Evolutionary conservation across 2,797 vertebrate genomes (phyloP).

Genomic region (Fundulus diaphanus): DNA sequence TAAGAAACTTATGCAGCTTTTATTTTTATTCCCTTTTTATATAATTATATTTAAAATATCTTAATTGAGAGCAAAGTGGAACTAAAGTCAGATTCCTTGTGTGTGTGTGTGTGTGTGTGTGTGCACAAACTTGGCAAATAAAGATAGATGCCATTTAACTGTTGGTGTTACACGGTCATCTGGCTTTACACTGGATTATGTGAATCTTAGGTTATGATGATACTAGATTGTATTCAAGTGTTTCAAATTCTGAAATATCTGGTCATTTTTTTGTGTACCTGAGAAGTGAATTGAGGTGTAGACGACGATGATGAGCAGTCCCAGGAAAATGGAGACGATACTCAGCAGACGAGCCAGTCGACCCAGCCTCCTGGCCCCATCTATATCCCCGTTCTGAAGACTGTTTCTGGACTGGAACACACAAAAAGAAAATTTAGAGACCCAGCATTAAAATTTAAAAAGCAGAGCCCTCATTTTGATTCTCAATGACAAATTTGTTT

Average conservation of each 20-base stretch:
- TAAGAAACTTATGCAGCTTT: too few relatives aligned
- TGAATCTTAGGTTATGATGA: background rate
- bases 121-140: too few relatives aligned
- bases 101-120: too few relatives aligned
- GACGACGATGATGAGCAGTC: conserved; percentile 87
- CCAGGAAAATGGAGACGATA: conserved; percentile 90
- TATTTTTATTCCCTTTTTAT: too few relatives aligned
- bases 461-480: background rate
- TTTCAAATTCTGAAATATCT: background rate
- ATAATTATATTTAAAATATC: too few relatives aligned
- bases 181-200: background rate
- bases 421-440: conserved; percentile 28
- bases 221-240: background rate
- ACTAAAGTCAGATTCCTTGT: too few relatives aligned
- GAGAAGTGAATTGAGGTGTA: conserved; percentile 75
- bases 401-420: conserved; percentile 92
- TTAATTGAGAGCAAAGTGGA: too few relatives aligned
- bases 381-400: conserved; percentile 90
- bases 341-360: conserved; percentile 93
- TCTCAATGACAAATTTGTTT: background rate
- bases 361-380: conserved; percentile 92
- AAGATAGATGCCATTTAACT: background rate
- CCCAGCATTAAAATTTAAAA: background rate
- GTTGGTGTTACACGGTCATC: background rate
- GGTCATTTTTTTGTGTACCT: conserved; percentile 75